A percentile compares a stretch with the other conserved stretches of the same genome.
Conservation (phyloP, 1,140 invertebrate species). For the Apis dorsata region DNA sequence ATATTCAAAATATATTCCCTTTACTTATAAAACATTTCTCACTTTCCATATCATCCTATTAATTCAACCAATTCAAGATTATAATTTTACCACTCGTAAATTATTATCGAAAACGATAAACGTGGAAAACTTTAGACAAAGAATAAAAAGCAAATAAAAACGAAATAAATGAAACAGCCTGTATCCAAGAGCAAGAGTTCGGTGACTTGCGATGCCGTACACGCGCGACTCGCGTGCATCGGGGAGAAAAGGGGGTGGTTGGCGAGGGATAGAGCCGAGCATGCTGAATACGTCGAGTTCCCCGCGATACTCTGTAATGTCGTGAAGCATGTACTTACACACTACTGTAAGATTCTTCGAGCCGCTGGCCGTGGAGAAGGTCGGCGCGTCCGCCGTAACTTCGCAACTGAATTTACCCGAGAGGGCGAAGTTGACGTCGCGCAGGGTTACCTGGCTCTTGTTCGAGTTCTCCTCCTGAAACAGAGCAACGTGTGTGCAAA, state of each 20-base stretch:
- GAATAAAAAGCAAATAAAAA: too few species aligned
- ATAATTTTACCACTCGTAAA: too few species aligned
- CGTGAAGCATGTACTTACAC: constrained; percentile 82
- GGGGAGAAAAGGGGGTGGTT: neutral
- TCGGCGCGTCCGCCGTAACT: constrained; percentile 89
- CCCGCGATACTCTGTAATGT: constrained; percentile 42
- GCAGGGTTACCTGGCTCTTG: constrained; percentile 86
- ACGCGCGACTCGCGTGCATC: constrained; percentile 19
- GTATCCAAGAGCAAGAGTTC: neutral
- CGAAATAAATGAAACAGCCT: neutral
- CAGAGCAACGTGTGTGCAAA: constrained; percentile 58
- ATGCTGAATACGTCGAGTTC: constrained; percentile 23
- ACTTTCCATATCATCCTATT: too few species aligned
- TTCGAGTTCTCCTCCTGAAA: constrained; percentile 87
- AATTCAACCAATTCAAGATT: too few species aligned
- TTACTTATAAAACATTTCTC: too few species aligned
- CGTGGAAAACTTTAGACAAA: too few species aligned
- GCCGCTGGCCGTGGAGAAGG: constrained; percentile 85
- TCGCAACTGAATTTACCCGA: constrained; percentile 93
- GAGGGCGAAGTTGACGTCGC: constrained; percentile 85
- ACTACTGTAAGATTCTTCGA: constrained; percentile 86
- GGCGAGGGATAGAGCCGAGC: neutral
- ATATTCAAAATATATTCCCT: too few species aligned
- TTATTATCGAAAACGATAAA: too few species aligned
- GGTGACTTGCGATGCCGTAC: constrained; percentile 17